These are phyloP conservation scores for Osedax fenrisi DNA, from an alignment of 2,888 invertebrate species.

Conservation along the genomic window DNA sequence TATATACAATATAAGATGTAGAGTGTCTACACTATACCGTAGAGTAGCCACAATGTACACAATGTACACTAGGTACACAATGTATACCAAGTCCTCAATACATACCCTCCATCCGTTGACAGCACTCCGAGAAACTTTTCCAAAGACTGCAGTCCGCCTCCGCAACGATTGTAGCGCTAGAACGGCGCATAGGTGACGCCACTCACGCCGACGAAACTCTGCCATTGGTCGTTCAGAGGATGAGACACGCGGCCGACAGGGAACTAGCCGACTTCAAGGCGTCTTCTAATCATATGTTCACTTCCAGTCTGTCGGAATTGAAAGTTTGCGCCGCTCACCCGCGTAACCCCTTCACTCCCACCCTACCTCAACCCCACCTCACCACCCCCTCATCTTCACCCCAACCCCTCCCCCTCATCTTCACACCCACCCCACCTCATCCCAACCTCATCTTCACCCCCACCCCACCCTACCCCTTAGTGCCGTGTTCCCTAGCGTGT, in stretches of 20 bases:
- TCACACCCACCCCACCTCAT: too few relatives aligned
- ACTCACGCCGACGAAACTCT: neutral
- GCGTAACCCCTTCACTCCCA: too few relatives aligned
- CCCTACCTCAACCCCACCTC: too few relatives aligned
- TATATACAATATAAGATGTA: too few relatives aligned
- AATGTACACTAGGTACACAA: neutral
- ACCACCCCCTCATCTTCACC: too few relatives aligned
- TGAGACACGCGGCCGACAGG: neutral
- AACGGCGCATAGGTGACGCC: neutral
- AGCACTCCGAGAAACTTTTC: conserved; percentile 6
- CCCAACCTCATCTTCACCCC: too few relatives aligned
- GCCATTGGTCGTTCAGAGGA: conserved; percentile 1
- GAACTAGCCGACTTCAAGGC: neutral
- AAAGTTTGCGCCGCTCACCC: neutral
- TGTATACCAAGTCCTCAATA: neutral
- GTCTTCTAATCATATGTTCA: conserved; percentile 5
- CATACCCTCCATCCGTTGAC: neutral
- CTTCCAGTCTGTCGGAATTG: conserved; percentile 4
- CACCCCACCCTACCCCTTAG: too few relatives aligned
- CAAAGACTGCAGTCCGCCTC: neutral
- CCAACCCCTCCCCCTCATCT: too few relatives aligned
- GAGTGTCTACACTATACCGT: too few relatives aligned
- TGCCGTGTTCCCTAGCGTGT: too few relatives aligned
- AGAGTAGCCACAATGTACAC: too few relatives aligned
- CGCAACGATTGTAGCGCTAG: conserved; percentile 5